These are phyloP conservation scores for Julus scanicus DNA, from an alignment of 2,888 invertebrate genomes.

Conservation along the genomic window DNA sequence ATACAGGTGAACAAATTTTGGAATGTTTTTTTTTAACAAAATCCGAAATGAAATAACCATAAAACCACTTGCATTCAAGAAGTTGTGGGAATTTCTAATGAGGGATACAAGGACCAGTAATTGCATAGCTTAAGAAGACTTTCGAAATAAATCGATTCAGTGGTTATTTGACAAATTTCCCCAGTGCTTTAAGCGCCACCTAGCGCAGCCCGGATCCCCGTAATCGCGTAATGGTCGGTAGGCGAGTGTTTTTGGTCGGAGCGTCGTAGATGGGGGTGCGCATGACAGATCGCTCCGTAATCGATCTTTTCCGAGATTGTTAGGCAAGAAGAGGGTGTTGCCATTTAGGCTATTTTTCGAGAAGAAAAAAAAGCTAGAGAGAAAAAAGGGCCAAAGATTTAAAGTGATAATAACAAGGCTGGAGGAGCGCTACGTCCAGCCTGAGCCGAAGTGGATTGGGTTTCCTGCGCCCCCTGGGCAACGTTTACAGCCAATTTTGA, in stretches of 20 bases:
- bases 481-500: background rate
- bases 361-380: background rate
- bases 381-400: background rate
- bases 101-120: too few species aligned
- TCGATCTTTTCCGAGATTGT: background rate
- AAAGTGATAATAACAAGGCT: background rate
- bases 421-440: background rate
- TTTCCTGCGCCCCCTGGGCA: background rate
- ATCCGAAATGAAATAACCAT: too few species aligned
- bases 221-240: background rate
- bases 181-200: background rate
- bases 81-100: too few species aligned
- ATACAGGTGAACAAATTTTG: too few species aligned
- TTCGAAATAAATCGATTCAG: too few species aligned
- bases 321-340: slow-evolving; percentile 1
- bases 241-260: background rate
- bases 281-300: slow-evolving; percentile 1
- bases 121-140: too few species aligned
- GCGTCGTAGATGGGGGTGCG: background rate
- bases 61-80: too few species aligned
- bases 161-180: too few species aligned
- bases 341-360: background rate
- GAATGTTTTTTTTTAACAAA: too few species aligned
- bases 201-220: background rate
- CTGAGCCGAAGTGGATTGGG: background rate